Base-by-base conservation (phyloP, 2,113 vertebrate genomes). In the Clarias batrachus region DNA sequence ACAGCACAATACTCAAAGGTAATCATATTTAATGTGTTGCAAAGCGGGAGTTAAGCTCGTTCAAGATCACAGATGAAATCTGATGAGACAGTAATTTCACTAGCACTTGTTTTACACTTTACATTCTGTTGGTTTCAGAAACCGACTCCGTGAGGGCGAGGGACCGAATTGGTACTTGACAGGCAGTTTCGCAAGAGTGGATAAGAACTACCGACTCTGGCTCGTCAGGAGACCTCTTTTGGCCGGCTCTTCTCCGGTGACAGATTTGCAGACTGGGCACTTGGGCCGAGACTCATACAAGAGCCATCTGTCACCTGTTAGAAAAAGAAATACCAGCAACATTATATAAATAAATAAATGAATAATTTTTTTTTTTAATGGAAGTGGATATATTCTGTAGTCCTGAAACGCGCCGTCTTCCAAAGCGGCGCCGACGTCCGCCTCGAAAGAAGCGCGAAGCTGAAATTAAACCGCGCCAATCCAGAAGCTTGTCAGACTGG, bases 221-320 rank as follows among this genome's bases (percentile, higher is more conserved):
- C 68, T 70, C 33, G 27, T 80, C 54, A 16, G 30, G 27, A 54
- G 13, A 11, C 37, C 73, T 85, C 81, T 85, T 70, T 78, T 65
- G 78, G 63, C 62, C 41, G 65, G 37, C 76, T 82, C 59, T 78
- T 76, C 59, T 57, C 27, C 71, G 54, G 74, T 85, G 68, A 85
- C 83, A 89, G 88, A 82, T 87, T 83, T 89, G 66, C 73, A 71
- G 83, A 56, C 37, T 65, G 83, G 74, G 86, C 86, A 82, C 56
- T 82, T 56, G 57, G 85, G 73, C 83, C 13, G 19, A 73, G 85
- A 76, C 77, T 85, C 70, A 48, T 65, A 62, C 86, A 81, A 12
- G 86, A 78, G 82, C 85, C 88, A 87, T 89, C 88, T 87, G 88
- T 89, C 85, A 80, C 59, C 80, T 71, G 80, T 82, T 60, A 79